Base-by-base conservation (phyloP, 2,797 vertebrate species). In the Iguana delicatissima region DNA sequence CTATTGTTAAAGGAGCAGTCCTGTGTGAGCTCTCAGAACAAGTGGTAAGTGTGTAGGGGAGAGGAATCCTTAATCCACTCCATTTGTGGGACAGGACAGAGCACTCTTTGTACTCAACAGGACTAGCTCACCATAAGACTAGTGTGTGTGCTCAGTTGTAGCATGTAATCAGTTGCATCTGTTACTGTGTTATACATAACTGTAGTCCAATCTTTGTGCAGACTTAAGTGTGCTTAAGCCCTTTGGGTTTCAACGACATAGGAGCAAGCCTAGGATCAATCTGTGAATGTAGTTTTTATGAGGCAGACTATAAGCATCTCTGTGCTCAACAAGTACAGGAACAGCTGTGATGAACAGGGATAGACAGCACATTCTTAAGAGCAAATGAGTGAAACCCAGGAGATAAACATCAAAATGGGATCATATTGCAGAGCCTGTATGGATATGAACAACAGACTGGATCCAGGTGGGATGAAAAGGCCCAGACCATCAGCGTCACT, bases 401-500 rank as follows among this genome's bases (percentile, higher is more conserved):
- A 86, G 85, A 86, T 76, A 76, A 74, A 35, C 20, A 57, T 86
- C 85, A 86, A 86, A 59, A 59, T 38, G 72, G 12, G 35, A 76
- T 57, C 50, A 59, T 86, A 59, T 86, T 86, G 69, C 85, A 74
- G 32, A 86, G n/a, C 59, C 35, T 26, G 52, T 29, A 38, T 52
- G n/a, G n/a, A 57, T 52, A 74, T 1, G 5, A 72, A 57, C 42
- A 85, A 85, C 72, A 73, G 84, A 74, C 69, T 73, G 50, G 69
- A 85, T 85, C 26, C 84, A 74, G 69, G 67, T 85, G 69, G 84
- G 62, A 85, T 85, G 64, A 86, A 76, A 59, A 52, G 72, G 52
- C 32, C 52, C 52, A 86, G 72, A 26, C 50, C 26, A 32, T 77
- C n/a, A 50, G 22, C 35, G 52, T 76, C 52, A 74, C 35, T 86